phyloP scores from a whole-genome alignment of 1,140 invertebrate genomes.

The Glossosoma conforme region DNA sequence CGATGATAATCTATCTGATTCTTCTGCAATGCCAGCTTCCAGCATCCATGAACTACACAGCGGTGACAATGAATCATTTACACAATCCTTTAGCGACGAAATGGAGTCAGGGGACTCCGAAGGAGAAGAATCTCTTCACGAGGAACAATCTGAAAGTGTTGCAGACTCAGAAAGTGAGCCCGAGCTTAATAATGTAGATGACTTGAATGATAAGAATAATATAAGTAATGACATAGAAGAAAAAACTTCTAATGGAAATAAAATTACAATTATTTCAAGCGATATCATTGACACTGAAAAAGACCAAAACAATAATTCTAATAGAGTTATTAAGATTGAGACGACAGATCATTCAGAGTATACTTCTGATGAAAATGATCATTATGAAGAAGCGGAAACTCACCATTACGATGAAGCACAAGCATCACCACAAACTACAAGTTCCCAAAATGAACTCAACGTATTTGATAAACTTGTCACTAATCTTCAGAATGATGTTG shows the following conservation, averaged over 20 bases:
- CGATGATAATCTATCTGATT: slow-evolving; percentile 50
- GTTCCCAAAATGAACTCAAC: slow-evolving; percentile 7
- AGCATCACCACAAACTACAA: not conserved
- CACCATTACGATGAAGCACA: not conserved
- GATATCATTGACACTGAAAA: no score
- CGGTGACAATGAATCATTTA: slow-evolving; percentile 37
- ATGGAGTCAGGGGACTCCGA: slow-evolving; percentile 34
- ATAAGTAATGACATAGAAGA: slow-evolving; percentile 21
- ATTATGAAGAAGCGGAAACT: slow-evolving; percentile 22
- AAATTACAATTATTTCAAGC: no score
- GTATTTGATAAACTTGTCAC: slow-evolving; percentile 20
- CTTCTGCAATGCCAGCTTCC: slow-evolving; percentile 27
- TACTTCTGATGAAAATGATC: slow-evolving; percentile 41
- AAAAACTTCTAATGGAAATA: slow-evolving; percentile 40
- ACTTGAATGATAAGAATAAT: slow-evolving; percentile 27
- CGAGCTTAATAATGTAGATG: not conserved
- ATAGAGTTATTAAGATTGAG: no score
- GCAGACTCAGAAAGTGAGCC: no score
- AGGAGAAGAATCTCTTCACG: slow-evolving; percentile 35
- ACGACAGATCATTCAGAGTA: no score
- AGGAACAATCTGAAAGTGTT: slow-evolving; percentile 25
- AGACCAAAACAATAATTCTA: no score
- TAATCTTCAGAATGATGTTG: slow-evolving; percentile 20
- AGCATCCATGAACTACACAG: slow-evolving; percentile 32
- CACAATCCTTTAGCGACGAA: slow-evolving; percentile 31